Evolutionary conservation across 2,888 invertebrate genomes (phyloP).

Genomic region (Eremobia ochroleuca): DNA sequence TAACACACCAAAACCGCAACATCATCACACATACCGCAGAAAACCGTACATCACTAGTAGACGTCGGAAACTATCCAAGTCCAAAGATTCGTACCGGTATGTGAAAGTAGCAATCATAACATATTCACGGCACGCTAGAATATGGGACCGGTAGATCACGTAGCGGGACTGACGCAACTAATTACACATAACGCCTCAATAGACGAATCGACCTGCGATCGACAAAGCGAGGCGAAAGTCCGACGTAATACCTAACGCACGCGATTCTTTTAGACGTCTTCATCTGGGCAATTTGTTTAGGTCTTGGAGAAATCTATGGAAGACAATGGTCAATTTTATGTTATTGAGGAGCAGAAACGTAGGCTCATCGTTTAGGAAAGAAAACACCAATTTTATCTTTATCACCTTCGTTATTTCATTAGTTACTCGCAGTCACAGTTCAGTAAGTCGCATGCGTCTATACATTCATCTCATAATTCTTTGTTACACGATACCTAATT

Average conservation of each 20-base stretch:
- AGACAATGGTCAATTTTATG: conserved; percentile 22
- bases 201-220: conserved; percentile 75
- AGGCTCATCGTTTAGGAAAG: not conserved
- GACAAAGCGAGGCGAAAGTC: conserved; percentile 82
- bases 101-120: conserved; percentile 86
- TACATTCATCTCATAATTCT: no score
- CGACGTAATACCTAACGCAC: conserved; percentile 76
- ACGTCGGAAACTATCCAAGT: conserved; percentile 56
- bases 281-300: conserved; percentile 33
- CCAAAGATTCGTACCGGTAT: conserved; percentile 79
- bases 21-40: conserved; percentile 21
- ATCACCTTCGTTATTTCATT: not conserved
- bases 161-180: conserved; percentile 88
- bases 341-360: not conserved
- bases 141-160: conserved; percentile 82
- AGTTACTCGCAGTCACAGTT: not conserved
- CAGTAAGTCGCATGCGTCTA: not conserved
- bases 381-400: not conserved
- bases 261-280: conserved; percentile 51
- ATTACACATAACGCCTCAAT: conserved; percentile 85
- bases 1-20: conserved; percentile 17
- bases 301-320: conserved; percentile 43
- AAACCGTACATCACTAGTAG: conserved; percentile 41
- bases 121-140: conserved; percentile 85
- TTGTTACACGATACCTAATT: not conserved